phyloP scores from a whole-genome alignment of 2,113 vertebrate genomes.

The Microtus ochrogaster region DNA sequence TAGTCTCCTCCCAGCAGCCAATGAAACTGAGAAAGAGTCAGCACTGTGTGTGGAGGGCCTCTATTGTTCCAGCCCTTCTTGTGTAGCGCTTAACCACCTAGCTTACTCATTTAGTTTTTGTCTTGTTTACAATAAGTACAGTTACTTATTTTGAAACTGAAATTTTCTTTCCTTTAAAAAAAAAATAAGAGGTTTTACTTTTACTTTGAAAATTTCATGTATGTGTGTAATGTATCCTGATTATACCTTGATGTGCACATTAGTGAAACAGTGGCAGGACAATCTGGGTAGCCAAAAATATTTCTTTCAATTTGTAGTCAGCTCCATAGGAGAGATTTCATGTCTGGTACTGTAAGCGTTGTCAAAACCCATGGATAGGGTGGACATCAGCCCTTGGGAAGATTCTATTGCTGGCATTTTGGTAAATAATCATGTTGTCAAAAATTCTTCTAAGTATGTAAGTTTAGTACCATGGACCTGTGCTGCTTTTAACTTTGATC shows the following conservation, averaged over 20 bases:
- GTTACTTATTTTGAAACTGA: background rate
- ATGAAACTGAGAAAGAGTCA: background rate
- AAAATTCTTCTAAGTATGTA: background rate
- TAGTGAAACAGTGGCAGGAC: background rate
- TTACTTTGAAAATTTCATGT: background rate
- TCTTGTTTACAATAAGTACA: background rate
- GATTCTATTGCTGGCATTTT: background rate
- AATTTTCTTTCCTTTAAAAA: background rate
- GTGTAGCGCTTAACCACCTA: background rate
- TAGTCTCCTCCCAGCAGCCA: background rate
- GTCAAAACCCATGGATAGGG: background rate
- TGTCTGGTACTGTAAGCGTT: background rate
- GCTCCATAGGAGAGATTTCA: background rate
- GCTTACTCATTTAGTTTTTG: background rate
- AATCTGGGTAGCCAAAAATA: background rate
- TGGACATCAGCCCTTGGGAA: background rate
- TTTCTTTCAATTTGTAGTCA: background rate
- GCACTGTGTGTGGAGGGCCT: fast-evolving
- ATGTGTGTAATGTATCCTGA: background rate
- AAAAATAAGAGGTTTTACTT: background rate
- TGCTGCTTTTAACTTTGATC: background rate
- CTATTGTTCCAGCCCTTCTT: background rate
- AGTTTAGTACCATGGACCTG: too few species aligned
- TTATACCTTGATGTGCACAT: background rate
- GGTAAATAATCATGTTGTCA: background rate